Percentiles rank a stretch among this genome's conserved stretches.
Evolutionary conservation across 2,888 invertebrate species (phyloP).

Genomic region (Bhutanitis thaidina): DNA sequence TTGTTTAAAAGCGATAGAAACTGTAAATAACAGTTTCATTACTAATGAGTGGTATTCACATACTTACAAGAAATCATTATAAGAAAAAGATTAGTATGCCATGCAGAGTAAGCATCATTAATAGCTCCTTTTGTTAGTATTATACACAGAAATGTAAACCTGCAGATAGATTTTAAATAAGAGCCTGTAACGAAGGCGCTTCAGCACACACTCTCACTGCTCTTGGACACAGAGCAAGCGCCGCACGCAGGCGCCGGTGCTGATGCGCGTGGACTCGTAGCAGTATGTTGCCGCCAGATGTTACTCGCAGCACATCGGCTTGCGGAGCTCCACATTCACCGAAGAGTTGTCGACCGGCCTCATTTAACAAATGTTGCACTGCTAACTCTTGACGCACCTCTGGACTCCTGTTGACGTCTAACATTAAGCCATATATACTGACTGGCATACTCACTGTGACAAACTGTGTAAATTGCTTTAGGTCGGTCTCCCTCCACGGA

Average conservation of each 20-base stretch:
- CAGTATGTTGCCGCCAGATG: constrained; percentile 25
- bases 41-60: too few species aligned
- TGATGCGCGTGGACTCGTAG: constrained; percentile 73
- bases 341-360: constrained; percentile 32
- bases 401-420: constrained; percentile 19
- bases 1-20: too few species aligned
- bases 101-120: too few species aligned
- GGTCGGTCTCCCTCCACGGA: neutral
- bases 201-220: constrained; percentile 26
- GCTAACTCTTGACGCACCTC: constrained; percentile 25
- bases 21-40: too few species aligned
- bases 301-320: constrained; percentile 41
- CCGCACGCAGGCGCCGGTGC: constrained; percentile 33
- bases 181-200: constrained; percentile 38
- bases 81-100: too few species aligned
- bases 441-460: constrained; percentile 2
- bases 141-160: neutral
- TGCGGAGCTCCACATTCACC: constrained; percentile 39
- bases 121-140: neutral
- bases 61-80: too few species aligned
- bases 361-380: constrained; percentile 33
- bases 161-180: constrained; percentile 14
- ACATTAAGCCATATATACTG: constrained; percentile 7
- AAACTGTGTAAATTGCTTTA: neutral
- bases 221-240: constrained; percentile 31